Evolutionary conservation across 2,888 invertebrate genomes (phyloP).

Genomic region (Lasioglossum pauxillum): DNA sequence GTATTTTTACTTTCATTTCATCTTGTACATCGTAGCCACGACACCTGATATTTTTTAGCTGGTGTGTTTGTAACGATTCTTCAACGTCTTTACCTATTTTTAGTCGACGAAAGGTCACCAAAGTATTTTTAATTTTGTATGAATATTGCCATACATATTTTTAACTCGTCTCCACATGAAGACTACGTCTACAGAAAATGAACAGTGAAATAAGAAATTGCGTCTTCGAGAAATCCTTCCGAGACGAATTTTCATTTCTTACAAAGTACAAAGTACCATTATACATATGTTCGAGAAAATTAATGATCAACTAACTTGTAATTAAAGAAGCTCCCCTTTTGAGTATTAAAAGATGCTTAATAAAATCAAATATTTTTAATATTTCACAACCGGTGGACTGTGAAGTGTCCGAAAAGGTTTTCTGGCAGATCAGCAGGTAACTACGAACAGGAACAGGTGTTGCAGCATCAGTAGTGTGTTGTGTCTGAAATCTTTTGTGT

Average conservation of each 20-base stretch:
- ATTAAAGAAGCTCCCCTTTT: background rate
- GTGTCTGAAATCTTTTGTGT: background rate
- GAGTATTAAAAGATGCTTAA: background rate
- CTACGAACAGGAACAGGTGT: constrained; percentile 16
- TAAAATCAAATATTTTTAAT: too few relatives aligned
- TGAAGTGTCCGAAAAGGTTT: background rate
- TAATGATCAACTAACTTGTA: background rate
- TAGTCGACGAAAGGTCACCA: background rate
- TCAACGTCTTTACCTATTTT: background rate
- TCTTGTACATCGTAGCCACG: background rate
- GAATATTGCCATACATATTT: background rate
- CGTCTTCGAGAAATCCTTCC: too few relatives aligned
- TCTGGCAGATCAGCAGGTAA: background rate
- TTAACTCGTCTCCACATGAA: background rate
- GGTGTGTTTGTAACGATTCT: background rate
- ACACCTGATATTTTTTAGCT: background rate
- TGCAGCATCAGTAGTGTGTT: background rate
- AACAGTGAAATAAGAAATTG: background rate
- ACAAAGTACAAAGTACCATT: background rate
- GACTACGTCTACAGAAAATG: background rate
- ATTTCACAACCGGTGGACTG: background rate
- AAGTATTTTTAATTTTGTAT: background rate
- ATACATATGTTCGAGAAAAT: background rate
- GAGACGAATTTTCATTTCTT: background rate
- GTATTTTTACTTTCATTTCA: background rate